Percentiles rank a stretch among this genome's conserved stretches.
Evolutionary conservation across 2,797 vertebrate genomes (phyloP).

Genomic region (Acrossocheilus fasciatus): DNA sequence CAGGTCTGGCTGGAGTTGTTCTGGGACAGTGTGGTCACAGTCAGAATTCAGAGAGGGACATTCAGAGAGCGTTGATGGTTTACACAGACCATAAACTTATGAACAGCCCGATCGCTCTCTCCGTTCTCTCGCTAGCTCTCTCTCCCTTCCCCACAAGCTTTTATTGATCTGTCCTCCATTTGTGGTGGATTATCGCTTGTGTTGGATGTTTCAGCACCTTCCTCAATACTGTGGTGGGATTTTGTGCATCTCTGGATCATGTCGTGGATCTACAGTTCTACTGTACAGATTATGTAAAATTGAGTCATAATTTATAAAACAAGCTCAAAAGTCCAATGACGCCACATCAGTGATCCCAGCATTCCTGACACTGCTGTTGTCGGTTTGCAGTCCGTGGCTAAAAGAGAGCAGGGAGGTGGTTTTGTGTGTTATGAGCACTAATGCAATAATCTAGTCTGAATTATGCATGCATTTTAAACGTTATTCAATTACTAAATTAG

Average conservation of each 20-base stretch:
- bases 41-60: slow-evolving; percentile 72
- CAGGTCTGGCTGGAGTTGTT: slow-evolving; percentile 6
- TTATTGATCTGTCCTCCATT: slow-evolving; percentile 43
- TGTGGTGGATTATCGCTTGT: slow-evolving; percentile 31
- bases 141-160: slow-evolving; percentile 16
- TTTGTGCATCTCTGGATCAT: not conserved
- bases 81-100: slow-evolving; percentile 84
- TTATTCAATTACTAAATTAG: not conserved
- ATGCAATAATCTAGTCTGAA: slow-evolving; percentile 70
- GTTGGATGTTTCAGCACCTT: slow-evolving; percentile 33
- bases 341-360: not conserved
- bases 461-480: too few relatives aligned
- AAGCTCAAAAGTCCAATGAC: not conserved
- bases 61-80: slow-evolving; percentile 80
- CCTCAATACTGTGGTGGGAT: not conserved
- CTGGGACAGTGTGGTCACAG: slow-evolving; percentile 39
- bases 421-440: slow-evolving; percentile 55
- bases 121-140: slow-evolving; percentile 40
- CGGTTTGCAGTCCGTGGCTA: not conserved
- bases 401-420: too few relatives aligned
- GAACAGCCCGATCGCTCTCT: slow-evolving; percentile 62
- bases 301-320: not conserved
- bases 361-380: not conserved
- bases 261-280: not conserved
- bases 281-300: not conserved